Percentiles rank a stretch among this genome's conserved stretches.
Evolutionary conservation across 2,113 vertebrate species (phyloP).

Genomic region (Mugil cephalus): DNA sequence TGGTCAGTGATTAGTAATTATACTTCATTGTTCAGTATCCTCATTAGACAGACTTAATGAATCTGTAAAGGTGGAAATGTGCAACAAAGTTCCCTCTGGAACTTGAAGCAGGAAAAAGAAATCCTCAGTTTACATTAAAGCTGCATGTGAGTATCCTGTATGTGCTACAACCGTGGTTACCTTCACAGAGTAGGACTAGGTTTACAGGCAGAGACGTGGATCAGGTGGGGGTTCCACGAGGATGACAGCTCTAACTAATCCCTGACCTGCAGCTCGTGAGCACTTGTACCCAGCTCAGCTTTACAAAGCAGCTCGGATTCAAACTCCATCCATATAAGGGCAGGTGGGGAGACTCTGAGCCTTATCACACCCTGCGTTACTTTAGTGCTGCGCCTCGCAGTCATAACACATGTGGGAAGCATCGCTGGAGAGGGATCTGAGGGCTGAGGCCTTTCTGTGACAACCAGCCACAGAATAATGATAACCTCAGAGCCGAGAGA

Average conservation of each 20-base stretch:
- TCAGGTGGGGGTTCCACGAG: slow-evolving; percentile 15
- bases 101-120: too few relatives aligned
- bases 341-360: slow-evolving; percentile 33
- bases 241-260: slow-evolving; percentile 19
- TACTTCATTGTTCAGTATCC: slow-evolving; percentile 56
- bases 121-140: too few relatives aligned
- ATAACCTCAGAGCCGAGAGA: slow-evolving; percentile 65
- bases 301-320: slow-evolving; percentile 26
- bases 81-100: too few relatives aligned
- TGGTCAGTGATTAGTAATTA: slow-evolving; percentile 48
- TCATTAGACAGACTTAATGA: slow-evolving; percentile 5
- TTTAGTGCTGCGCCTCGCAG: slow-evolving; percentile 40
- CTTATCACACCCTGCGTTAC: slow-evolving; percentile 71
- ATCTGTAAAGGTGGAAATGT: not conserved
- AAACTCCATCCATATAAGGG: slow-evolving; percentile 67
- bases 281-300: slow-evolving; percentile 12
- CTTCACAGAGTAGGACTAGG: not conserved
- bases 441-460: slow-evolving; percentile 50
- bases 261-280: slow-evolving; percentile 45
- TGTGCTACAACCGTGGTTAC: too few relatives aligned
- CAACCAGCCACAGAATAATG: slow-evolving; percentile 74
- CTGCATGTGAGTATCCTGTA: too few relatives aligned
- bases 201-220: not conserved
- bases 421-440: slow-evolving; percentile 68
- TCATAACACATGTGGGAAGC: slow-evolving; percentile 66